Conservation (phyloP, 2,888 invertebrate genomes). For the Cloeon dipterum region DNA sequence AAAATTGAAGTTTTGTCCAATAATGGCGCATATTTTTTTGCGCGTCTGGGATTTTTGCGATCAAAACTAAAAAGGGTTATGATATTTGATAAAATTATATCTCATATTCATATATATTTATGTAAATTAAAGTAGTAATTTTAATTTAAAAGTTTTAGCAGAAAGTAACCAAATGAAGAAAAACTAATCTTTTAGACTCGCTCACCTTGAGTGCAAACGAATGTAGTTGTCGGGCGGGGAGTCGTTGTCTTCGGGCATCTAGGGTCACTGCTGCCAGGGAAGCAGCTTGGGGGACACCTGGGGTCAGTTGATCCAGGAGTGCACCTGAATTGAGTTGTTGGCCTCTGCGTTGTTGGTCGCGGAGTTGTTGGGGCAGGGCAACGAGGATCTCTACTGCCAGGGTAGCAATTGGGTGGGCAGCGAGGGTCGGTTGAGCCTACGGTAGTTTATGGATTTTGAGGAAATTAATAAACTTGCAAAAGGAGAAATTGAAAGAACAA, state of each 20-base stretch:
- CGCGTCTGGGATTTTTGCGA: no score
- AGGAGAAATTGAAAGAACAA: no score
- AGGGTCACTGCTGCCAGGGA: slow-evolving; percentile 8
- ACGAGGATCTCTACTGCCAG: slow-evolving; percentile 11
- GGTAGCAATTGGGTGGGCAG: slow-evolving; percentile 6
- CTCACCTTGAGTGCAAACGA: background rate
- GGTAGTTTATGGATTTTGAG: slow-evolving; percentile 13
- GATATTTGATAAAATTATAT: no score
- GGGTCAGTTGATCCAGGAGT: slow-evolving; percentile 15
- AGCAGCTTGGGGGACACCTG: slow-evolving; percentile 11
- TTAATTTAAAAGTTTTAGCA: no score
- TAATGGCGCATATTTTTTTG: no score
- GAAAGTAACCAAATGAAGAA: no score
- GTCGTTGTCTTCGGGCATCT: slow-evolving; percentile 11
- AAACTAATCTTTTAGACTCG: no score
- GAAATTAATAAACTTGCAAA: slow-evolving; percentile 6
- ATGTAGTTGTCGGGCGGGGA: slow-evolving; percentile 8
- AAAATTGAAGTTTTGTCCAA: no score
- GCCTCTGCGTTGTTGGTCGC: slow-evolving; percentile 3
- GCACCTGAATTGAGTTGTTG: no score
- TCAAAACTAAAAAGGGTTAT: no score
- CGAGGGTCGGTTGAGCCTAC: slow-evolving; percentile 5
- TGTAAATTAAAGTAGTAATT: no score
- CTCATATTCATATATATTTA: no score
- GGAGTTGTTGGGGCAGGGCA: slow-evolving; percentile 3